Base-by-base conservation (phyloP, 2,113 vertebrate species). In the Ictalurus punctatus region DNA sequence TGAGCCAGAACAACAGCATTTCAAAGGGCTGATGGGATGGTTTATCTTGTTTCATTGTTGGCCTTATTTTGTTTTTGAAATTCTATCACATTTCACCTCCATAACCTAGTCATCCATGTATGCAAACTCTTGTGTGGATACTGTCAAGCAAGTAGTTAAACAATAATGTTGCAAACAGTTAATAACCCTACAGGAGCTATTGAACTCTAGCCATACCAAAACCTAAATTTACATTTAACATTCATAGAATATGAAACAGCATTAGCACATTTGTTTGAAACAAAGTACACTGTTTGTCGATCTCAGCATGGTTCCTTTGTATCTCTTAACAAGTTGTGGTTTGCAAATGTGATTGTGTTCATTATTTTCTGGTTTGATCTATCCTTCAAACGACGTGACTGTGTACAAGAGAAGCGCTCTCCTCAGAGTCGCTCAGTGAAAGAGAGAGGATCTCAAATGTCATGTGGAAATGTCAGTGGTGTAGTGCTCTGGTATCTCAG, bases 41-140 rank as follows among this genome's bases (percentile, higher is more conserved):
- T 65, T 85, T 58, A 82, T 83, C 54, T 83, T 90, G 83, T 88
- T 84, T 88, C 6, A 89, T 90, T 86, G 48, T 59, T 13, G 54
- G 91, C 91, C 93, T 92, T 94, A 92, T 93, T 94, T 93, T 93
- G 92, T 94, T 94, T 94, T 94, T 93, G 92, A 94, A 94, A 94
- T 95, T 92, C 93, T 95, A 93, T 91, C 58, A 67, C 25, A 58
- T 84, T 90, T 63, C 37, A 73, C 12, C 65, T 27, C 30, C 56
- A 54, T 84, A 56, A n/a, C 52, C 7, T 59, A 23, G 44, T 74
- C 27, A 71, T 73, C 37, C 25, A 14, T 54, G 61, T 83, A 37
- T 83, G 30, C 30, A 37, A 83, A 40, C 56, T 37, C 19, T 21
- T 59, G 17, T 37, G 3, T 82, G 7, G 4, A 82, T 58, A 17